Conservation (phyloP, 2,113 vertebrate species). For the Falcunculus frontatus region DNA sequence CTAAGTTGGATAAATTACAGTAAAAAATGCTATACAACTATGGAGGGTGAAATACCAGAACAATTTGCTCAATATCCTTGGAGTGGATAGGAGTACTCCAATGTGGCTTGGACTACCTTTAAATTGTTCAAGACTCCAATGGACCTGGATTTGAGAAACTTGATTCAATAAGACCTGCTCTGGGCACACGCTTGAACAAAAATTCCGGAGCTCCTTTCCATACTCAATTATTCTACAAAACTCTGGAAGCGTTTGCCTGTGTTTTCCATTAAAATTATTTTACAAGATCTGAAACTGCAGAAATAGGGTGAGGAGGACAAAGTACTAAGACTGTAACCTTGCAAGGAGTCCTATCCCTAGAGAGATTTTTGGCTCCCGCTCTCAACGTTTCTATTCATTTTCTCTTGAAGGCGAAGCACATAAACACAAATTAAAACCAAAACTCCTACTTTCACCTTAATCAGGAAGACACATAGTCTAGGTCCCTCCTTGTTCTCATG, state of each 20-base stretch:
- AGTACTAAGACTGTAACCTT: background rate
- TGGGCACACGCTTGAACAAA: background rate
- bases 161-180: background rate
- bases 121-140: background rate
- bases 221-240: background rate
- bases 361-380: background rate
- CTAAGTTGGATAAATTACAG: background rate
- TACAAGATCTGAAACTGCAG: background rate
- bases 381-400: background rate
- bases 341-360: background rate
- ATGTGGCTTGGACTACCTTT: background rate
- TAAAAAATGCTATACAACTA: background rate
- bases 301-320: background rate
- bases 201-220: background rate
- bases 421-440: background rate
- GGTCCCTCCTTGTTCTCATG: background rate
- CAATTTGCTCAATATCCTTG: background rate
- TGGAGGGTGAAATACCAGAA: background rate
- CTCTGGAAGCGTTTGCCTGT: background rate
- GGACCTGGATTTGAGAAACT: background rate
- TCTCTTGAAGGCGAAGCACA: background rate
- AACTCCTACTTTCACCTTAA: background rate
- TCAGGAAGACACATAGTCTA: background rate
- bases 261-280: background rate
- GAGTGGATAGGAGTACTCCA: too few relatives aligned